These are phyloP conservation scores for Eulithis testata DNA, from an alignment of 2,888 invertebrate genomes.

Conservation along the genomic window DNA sequence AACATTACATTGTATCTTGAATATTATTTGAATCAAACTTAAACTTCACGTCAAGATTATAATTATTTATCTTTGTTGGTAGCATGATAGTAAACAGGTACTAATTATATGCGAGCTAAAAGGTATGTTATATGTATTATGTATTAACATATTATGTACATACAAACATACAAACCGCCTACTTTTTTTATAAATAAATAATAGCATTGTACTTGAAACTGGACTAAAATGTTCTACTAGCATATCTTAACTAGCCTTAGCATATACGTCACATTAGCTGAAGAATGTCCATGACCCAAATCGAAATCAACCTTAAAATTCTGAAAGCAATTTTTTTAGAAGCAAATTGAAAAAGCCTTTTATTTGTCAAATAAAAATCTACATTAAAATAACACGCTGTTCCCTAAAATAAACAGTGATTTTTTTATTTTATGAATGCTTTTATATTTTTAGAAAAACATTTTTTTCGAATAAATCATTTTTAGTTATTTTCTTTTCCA, in stretches of 20 bases:
- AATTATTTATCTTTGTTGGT: too few species aligned
- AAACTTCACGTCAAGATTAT: too few species aligned
- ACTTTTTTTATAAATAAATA: too few species aligned
- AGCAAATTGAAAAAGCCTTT: conserved; percentile 10
- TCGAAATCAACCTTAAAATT: conserved; percentile 18
- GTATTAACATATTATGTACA: too few species aligned
- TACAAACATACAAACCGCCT: too few species aligned
- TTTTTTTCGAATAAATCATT: conserved; percentile 2
- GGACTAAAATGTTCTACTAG: neutral
- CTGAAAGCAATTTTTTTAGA: conserved; percentile 4
- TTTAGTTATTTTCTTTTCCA: conserved; percentile 7
- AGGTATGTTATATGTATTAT: too few species aligned
- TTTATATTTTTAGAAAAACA: conserved; percentile 2
- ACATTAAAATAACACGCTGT: conserved; percentile 6
- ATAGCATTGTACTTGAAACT: neutral
- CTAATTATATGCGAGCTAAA: too few species aligned
- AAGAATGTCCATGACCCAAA: conserved; percentile 12
- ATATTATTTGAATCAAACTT: too few species aligned
- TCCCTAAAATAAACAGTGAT: neutral
- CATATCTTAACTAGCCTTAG: neutral
- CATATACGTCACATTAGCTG: neutral
- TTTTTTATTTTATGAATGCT: neutral
- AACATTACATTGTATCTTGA: too few species aligned
- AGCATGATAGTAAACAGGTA: too few species aligned
- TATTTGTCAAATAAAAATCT: conserved; percentile 5